Percentiles rank a stretch among this genome's conserved stretches.
These are phyloP conservation scores for Syrmaticus mikado DNA, from an alignment of 2,113 vertebrate species.

Conservation along the genomic window DNA sequence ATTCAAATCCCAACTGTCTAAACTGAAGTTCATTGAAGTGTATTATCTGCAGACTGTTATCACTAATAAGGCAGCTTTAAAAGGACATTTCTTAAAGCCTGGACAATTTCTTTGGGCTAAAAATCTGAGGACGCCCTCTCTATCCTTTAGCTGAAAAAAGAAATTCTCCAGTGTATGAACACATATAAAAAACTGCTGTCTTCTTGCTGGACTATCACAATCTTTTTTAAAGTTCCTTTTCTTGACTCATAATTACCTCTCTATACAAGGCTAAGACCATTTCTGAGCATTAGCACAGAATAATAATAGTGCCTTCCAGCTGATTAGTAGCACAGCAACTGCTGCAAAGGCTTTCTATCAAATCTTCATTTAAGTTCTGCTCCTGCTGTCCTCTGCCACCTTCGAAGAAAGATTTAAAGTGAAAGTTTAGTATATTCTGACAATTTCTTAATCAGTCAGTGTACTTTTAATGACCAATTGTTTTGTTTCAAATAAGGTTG, in stretches of 20 bases:
- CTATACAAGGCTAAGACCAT: neutral
- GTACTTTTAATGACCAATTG: neutral
- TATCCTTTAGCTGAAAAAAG: slow-evolving; percentile 4
- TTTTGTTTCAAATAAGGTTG: neutral
- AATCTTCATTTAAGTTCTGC: neutral
- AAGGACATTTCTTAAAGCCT: slow-evolving; percentile 64
- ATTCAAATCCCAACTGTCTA: slow-evolving; percentile 58
- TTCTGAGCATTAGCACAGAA: slow-evolving; percentile 6
- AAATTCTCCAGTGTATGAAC: neutral
- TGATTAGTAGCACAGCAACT: slow-evolving; percentile 20
- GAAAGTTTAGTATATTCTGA: neutral
- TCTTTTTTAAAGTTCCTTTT: neutral
- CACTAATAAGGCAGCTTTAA: slow-evolving; percentile 65
- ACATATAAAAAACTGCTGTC: neutral
- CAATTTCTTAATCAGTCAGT: neutral
- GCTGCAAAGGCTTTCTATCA: neutral
- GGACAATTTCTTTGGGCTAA: slow-evolving; percentile 40
- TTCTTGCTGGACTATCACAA: neutral
- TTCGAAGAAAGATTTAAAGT: neutral
- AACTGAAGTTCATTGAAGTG: slow-evolving; percentile 66
- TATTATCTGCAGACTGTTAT: slow-evolving; percentile 59
- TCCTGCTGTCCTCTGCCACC: neutral
- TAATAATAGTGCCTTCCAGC: slow-evolving; percentile 1
- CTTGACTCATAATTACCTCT: neutral
- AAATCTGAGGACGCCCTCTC: slow-evolving; percentile 30